Conservation (phyloP, 2,113 vertebrate genomes). For the Misgurnus anguillicaudatus region DNA sequence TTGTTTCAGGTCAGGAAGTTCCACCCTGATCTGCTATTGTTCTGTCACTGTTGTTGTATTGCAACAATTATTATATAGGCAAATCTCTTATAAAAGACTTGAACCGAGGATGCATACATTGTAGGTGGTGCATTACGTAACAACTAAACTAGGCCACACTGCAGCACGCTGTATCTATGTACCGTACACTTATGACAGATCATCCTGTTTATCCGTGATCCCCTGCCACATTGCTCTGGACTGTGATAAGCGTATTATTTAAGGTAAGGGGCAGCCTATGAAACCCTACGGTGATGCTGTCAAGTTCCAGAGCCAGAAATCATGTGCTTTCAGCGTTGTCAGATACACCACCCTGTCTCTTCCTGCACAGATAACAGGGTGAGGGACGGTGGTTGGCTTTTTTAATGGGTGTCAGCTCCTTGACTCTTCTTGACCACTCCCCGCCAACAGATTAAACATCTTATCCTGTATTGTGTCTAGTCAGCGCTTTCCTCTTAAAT, state of each 20-base stretch:
- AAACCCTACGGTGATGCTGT: slow-evolving; percentile 16
- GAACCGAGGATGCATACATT: background rate
- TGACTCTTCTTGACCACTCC: slow-evolving; percentile 59
- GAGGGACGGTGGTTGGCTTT: slow-evolving; percentile 60
- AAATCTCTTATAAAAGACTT: slow-evolving; percentile 40
- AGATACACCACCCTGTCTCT: slow-evolving; percentile 68
- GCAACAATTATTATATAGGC: slow-evolving; percentile 49
- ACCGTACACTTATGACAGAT: slow-evolving; percentile 31
- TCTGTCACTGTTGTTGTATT: slow-evolving; percentile 59
- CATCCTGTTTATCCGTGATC: slow-evolving; percentile 42
- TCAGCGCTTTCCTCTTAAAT: slow-evolving; percentile 60
- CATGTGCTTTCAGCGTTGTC: slow-evolving; percentile 50
- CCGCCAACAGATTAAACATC: slow-evolving; percentile 63
- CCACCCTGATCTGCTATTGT: slow-evolving; percentile 76
- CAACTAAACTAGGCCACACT: slow-evolving; percentile 24
- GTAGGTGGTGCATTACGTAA: slow-evolving; percentile 29
- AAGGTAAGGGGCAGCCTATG: slow-evolving; percentile 39
- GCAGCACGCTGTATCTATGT: slow-evolving; percentile 21
- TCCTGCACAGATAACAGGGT: slow-evolving; percentile 76
- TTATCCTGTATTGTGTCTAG: slow-evolving; percentile 65
- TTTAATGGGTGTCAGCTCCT: slow-evolving; percentile 61
- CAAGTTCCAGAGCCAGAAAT: slow-evolving; percentile 47
- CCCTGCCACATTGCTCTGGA: slow-evolving; percentile 20
- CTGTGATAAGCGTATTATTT: slow-evolving; percentile 26
- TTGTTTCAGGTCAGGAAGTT: slow-evolving; percentile 73